phyloP scores from a whole-genome alignment of 92 coral and sea anemone genomes.

The Pocillopora grandis region DNA sequence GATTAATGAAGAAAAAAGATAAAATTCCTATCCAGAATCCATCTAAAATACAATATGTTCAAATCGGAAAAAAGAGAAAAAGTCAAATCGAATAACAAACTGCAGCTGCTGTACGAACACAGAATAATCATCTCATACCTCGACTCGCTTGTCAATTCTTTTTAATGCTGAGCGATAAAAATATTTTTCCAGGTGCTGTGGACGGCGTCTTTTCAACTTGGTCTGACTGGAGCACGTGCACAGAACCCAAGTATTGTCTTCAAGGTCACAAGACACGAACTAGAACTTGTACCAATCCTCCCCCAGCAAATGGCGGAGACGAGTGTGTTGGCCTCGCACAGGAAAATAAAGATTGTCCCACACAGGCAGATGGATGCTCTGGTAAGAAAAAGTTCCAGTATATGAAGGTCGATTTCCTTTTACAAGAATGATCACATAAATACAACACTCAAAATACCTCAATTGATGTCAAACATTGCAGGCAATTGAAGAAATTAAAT shows the following conservation, averaged over 20 bases:
- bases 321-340: slow-evolving; percentile 83
- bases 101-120: background rate
- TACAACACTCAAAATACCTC: no score
- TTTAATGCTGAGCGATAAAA: no score
- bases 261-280: slow-evolving; percentile 63
- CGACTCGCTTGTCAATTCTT: background rate
- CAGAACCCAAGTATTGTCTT: slow-evolving; percentile 74
- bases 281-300: slow-evolving; percentile 82
- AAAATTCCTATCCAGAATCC: background rate
- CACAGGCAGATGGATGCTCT: slow-evolving; percentile 76
- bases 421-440: no score
- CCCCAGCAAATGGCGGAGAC: slow-evolving; percentile 80
- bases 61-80: background rate
- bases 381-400: slow-evolving; percentile 33
- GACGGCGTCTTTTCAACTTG: slow-evolving; percentile 84
- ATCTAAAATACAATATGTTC: background rate
- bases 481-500: no score
- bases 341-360: slow-evolving; percentile 79
- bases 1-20: no score
- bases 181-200: slow-evolving; percentile 68
- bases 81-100: background rate
- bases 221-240: slow-evolving; percentile 69
- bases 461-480: no score
- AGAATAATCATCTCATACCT: background rate
- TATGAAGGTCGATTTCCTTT: no score